These are phyloP conservation scores for Prosapia bicincta DNA, from an alignment of 2,888 invertebrate genomes.

Conservation along the genomic window DNA sequence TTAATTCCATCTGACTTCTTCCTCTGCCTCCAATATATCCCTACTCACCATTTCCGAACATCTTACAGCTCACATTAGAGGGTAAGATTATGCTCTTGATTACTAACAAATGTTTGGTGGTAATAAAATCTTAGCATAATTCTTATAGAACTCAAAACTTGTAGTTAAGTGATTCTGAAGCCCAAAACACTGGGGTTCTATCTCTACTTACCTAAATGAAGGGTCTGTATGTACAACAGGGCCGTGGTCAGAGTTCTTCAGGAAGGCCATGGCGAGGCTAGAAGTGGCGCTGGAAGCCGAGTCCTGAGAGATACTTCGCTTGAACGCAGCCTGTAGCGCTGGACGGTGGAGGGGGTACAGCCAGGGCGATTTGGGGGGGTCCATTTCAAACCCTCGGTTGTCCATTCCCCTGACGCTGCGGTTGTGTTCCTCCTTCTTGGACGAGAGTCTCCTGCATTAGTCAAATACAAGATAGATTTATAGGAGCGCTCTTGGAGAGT, in stretches of 20 bases:
- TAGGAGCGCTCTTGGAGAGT: no score
- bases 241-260: neutral
- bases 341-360: constrained; percentile 59
- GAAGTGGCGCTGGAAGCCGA: constrained; percentile 41
- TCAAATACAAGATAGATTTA: neutral
- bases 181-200: no score
- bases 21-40: no score
- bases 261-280: constrained; percentile 34
- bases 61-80: no score
- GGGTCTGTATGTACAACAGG: constrained; percentile 14
- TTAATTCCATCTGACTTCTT: no score
- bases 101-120: no score
- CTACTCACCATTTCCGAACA: no score
- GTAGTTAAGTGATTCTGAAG: no score
- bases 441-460: constrained; percentile 60
- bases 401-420: constrained; percentile 54
- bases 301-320: constrained; percentile 40
- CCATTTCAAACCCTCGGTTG: constrained; percentile 66
- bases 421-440: constrained; percentile 59
- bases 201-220: constrained; percentile 11
- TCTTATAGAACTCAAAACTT: no score
- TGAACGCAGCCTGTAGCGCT: constrained; percentile 44
- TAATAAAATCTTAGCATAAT: no score
- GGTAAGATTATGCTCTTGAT: no score
- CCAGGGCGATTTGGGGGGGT: constrained; percentile 71